Evolutionary conservation across 2,888 invertebrate genomes (phyloP).

Genomic region (Beris chalybata): DNA sequence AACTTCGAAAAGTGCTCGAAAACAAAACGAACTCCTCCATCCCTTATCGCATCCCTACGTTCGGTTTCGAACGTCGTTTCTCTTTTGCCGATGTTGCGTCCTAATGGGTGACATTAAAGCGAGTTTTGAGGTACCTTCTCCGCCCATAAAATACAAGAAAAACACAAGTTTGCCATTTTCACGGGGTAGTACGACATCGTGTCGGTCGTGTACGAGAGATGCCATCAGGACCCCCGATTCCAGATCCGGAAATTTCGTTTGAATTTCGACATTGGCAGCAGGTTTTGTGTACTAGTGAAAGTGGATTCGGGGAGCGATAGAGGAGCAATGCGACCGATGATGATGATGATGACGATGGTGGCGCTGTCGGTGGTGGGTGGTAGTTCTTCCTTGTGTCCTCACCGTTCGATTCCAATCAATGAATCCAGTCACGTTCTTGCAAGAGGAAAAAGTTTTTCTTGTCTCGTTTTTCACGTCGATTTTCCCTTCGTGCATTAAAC

Average conservation of each 20-base stretch:
- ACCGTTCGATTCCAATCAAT: conserved; percentile 36
- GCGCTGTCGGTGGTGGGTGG: conserved; percentile 12
- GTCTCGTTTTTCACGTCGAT: conserved; percentile 24
- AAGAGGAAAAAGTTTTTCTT: conserved; percentile 28
- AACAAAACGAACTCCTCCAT: not conserved
- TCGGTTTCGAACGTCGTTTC: no score
- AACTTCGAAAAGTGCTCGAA: conserved; percentile 1
- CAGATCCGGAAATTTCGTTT: conserved; percentile 12
- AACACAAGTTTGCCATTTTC: conserved; percentile 38
- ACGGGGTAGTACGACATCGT: conserved; percentile 27
- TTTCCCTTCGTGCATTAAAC: not conserved
- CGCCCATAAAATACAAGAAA: conserved; percentile 34
- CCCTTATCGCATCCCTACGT: not conserved
- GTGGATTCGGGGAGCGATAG: conserved; percentile 7
- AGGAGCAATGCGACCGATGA: not conserved
- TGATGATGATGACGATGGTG: conserved; percentile 24
- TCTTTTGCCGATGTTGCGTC: conserved; percentile 1
- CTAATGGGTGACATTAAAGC: conserved; percentile 17
- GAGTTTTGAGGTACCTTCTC: conserved; percentile 3
- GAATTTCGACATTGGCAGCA: conserved; percentile 1
- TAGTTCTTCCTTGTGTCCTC: not conserved
- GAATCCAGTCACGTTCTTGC: conserved; percentile 35
- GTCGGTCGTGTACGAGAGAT: conserved; percentile 19
- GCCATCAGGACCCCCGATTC: conserved; percentile 3
- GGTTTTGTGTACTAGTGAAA: conserved; percentile 1